Base-by-base conservation (phyloP, 2,113 vertebrate species). In the Cynocephalus volans region DNA sequence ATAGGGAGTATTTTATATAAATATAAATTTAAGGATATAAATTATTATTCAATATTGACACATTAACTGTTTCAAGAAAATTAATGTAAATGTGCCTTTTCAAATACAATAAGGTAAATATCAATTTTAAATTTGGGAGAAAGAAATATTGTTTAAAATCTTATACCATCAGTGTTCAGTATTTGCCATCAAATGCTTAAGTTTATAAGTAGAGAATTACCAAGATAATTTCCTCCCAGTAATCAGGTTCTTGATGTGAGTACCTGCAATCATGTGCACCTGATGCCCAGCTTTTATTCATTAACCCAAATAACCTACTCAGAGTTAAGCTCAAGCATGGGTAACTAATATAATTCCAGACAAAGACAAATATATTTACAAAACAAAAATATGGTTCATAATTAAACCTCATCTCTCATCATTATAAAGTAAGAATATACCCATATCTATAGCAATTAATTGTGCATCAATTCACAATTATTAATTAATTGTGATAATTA, bases 41-140 rank as follows among this genome's bases (percentile, higher is more conserved):
- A 4, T 10, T 73, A 86, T 56, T 76, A 9, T 89, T 88, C 88
- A 7, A 65, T 52, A 41, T 17, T 72, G 10, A 24, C 1, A 50
- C 0, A 89, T 24, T 28, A 76, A 36, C 28, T 86, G 6, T 82
- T 96, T 90, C 23, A 90, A 95, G 64, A 72, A 67, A 69, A 89
- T 69, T 31, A 91, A 52, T 18, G 10, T n/a, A n/a, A 89, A 60
- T 31, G 1, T 56, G 0, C 23, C 23, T 82, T 26, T 50, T 15
- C 69, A 31, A 75, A 75, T 65, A 50, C 4, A 52, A 14, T 41
- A 67, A 83, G 50, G 23, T n/a, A 60, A 56, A 64, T 14, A 72
- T 89, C 31, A 28, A 33, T 86, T 82, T 80, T 88, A 77, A 90
- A 93, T 81, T 92, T 31, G 10, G 13, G 90, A 94, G 19, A 5